Evolutionary conservation across 2,113 vertebrate genomes (phyloP), one percentile per base, ranked within the genome.

Genomic region (Cyanoliseus patagonus): DNA sequence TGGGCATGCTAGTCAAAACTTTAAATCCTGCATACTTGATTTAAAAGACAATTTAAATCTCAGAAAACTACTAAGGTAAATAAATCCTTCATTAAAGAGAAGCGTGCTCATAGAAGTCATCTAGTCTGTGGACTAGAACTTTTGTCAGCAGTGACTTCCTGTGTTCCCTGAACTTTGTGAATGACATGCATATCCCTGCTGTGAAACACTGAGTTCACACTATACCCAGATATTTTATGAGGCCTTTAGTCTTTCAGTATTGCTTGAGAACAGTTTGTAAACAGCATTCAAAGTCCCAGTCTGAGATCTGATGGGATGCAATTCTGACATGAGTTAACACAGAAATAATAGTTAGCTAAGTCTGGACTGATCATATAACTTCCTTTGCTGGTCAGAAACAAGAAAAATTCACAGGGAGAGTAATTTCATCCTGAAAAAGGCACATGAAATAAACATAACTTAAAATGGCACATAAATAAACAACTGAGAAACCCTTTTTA

Each of bases 21-120:
- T 94, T 68, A 84, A 72, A 72, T 72, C 51, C 44, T 76, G 44
- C 35, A 35, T 47, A 61, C 35, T 72, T 86, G 53, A 47, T 89
- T 84, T 86, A 82, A 93, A 95, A 89, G 64, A 83, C 49, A 94
- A 79, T 82, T 57, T 87, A 79, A 82, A 92, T 78, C 66, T 91
- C 18, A 3, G 33, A 73, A 89, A 84, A 72, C 25, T 88, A 52
- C 61, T 76, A 25, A 57, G 10, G 66, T 87, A 9, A 66, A 80
- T 66, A 79, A 87, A 90, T 79, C 35, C 42, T 79, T 77, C 62
- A 44, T 92, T 86, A 85, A 91, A 92, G 12, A 83, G 39, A 88
- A 51, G 16, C 3, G 1, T 72, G 17, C 23, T 81, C 17, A 39
- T 75, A 55, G 46, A 93, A 83, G 13, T 88, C 10, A 84, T 42